phyloP scores from a whole-genome alignment of 2,888 invertebrate genomes.

The Branchinecta sandiegonensis region DNA sequence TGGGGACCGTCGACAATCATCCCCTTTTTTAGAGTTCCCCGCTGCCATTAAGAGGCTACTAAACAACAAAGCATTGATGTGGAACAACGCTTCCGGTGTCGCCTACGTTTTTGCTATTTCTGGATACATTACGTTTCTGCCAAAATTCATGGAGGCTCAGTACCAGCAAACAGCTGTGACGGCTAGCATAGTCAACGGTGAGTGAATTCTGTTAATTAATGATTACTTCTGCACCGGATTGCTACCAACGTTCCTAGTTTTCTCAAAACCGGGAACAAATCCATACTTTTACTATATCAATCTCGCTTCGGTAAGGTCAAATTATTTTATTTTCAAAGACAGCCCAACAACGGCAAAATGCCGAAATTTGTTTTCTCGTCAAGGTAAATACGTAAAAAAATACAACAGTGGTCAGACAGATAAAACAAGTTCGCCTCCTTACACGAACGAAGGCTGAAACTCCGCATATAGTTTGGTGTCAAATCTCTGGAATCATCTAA shows the following conservation, averaged over 20 bases:
- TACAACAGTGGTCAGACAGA: too few species aligned
- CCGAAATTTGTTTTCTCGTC: background rate
- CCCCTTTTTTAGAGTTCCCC: slow-evolving; percentile 40
- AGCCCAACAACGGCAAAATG: background rate
- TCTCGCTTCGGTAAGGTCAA: background rate
- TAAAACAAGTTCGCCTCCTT: too few species aligned
- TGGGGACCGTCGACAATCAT: background rate
- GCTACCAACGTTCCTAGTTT: too few species aligned
- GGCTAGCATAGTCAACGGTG: slow-evolving; percentile 52
- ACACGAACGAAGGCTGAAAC: too few species aligned
- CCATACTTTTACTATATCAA: too few species aligned
- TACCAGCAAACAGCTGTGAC: slow-evolving; percentile 49
- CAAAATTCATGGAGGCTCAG: slow-evolving; percentile 59
- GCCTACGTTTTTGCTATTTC: slow-evolving; percentile 42
- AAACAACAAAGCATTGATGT: slow-evolving; percentile 48
- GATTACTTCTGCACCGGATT: too few species aligned
- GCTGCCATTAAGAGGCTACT: slow-evolving; percentile 44
- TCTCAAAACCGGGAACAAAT: too few species aligned
- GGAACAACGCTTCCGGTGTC: slow-evolving; percentile 48
- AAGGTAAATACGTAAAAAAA: background rate
- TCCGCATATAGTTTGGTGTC: too few species aligned
- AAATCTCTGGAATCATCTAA: too few species aligned
- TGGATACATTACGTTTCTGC: slow-evolving; percentile 53
- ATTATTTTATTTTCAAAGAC: background rate
- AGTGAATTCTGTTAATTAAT: slow-evolving; percentile 16